A percentile compares a stretch with the other conserved stretches of the same genome.
Conservation (phyloP, 2,888 invertebrate species). For the Ariolimax columbianus region DNA sequence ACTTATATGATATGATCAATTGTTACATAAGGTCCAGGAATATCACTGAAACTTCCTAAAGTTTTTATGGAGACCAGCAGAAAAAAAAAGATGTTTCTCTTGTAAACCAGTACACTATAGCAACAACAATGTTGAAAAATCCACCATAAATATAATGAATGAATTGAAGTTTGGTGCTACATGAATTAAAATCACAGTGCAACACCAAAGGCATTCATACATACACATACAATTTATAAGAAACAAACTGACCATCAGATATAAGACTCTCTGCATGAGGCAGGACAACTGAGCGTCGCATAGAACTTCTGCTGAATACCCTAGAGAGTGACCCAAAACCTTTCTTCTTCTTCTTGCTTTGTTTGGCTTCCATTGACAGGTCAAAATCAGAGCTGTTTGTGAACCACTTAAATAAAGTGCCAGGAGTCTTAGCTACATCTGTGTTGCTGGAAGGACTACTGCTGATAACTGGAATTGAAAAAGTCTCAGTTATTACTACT, state of each 20-base stretch:
- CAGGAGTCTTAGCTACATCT: neutral
- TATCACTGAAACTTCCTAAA: no score
- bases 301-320: constrained; percentile 68
- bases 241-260: constrained; percentile 19
- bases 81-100: no score
- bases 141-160: neutral
- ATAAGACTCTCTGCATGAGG: constrained; percentile 58
- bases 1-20: no score
- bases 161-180: neutral
- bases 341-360: constrained; percentile 66
- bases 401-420: constrained; percentile 36
- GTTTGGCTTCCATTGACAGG: constrained; percentile 44
- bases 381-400: constrained; percentile 47
- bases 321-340: constrained; percentile 70
- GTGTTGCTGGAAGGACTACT: constrained; percentile 27
- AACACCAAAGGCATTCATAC: neutral
- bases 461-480: constrained; percentile 2
- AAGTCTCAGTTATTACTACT: no score
- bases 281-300: constrained; percentile 71
- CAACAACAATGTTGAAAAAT: no score
- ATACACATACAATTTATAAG: no score
- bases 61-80: no score
- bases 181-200: neutral
- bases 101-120: no score
- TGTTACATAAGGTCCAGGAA: no score